A percentile compares a stretch with the other conserved stretches of the same genome.
Conservation (phyloP, 2,113 vertebrate genomes). For the Chionomys nivalis region DNA sequence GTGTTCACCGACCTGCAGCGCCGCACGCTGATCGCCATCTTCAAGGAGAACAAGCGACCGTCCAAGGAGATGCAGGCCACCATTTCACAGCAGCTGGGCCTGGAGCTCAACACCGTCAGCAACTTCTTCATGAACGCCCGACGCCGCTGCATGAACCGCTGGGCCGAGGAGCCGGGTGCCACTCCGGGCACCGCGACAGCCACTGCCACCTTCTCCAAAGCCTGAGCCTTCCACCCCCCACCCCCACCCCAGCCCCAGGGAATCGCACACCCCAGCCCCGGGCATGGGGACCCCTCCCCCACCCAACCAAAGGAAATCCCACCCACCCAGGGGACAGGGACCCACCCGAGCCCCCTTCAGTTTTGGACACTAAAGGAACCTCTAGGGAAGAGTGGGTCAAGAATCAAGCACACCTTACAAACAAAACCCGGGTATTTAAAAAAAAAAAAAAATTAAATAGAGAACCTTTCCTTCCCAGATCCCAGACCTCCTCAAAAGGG, state of each 20-base stretch:
- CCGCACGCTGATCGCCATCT: slow-evolving; percentile 98
- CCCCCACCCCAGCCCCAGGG: slow-evolving; percentile 49
- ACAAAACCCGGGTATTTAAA: slow-evolving; percentile 87
- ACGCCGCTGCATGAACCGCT: slow-evolving; percentile 97
- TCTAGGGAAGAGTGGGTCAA: slow-evolving; percentile 82
- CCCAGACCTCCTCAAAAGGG: not conserved
- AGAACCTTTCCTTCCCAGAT: slow-evolving; percentile 27
- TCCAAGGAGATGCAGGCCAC: slow-evolving; percentile 99
- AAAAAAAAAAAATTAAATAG: slow-evolving; percentile 35
- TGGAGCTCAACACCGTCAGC: slow-evolving; percentile 99
- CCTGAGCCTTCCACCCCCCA: slow-evolving; percentile 85
- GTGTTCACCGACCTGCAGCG: slow-evolving; percentile 99
- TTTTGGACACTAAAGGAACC: slow-evolving; percentile 52
- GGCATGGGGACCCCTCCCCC: not conserved
- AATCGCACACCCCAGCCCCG: not conserved
- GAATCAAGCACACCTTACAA: slow-evolving; percentile 88
- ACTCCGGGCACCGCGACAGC: slow-evolving; percentile 91
- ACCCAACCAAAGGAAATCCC: not conserved
- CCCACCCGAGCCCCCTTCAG: slow-evolving; percentile 50
- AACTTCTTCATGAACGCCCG: slow-evolving; percentile 99
- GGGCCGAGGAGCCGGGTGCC: slow-evolving; percentile 94
- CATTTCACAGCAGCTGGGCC: slow-evolving; percentile 98
- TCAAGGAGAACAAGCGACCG: slow-evolving; percentile 99
- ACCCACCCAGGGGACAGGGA: slow-evolving; percentile 57
- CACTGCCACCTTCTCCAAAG: slow-evolving; percentile 96